phyloP scores from a whole-genome alignment of 2,888 invertebrate species.

The Tetragonisca angustula region DNA sequence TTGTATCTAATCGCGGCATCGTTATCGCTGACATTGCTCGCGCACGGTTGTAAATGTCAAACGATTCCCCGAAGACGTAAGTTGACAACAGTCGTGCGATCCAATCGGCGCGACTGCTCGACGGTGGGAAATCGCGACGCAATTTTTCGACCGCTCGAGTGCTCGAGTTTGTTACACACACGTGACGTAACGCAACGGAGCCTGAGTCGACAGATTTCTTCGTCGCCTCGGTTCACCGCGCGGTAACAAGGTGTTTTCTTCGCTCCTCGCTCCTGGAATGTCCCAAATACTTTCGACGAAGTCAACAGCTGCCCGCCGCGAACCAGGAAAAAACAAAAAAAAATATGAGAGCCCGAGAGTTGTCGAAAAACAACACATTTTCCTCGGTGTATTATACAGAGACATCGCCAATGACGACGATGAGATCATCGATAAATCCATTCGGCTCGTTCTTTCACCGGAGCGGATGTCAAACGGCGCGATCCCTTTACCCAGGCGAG shows the following conservation, averaged over 20 bases:
- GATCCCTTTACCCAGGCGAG: not conserved
- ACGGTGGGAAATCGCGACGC: not conserved
- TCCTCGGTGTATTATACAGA: not conserved
- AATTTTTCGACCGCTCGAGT: not conserved
- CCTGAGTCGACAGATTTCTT: not conserved
- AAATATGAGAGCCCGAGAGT: not conserved
- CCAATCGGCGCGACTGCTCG: not conserved
- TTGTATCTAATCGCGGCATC: constrained; percentile 21
- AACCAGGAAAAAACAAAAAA: not conserved
- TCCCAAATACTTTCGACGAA: not conserved
- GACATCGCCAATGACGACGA: not conserved
- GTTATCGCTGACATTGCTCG: constrained; percentile 29
- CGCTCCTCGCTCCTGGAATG: not conserved
- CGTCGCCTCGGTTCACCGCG: not conserved
- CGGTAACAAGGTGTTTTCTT: constrained; percentile 1
- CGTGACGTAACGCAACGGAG: not conserved
- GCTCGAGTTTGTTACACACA: not conserved
- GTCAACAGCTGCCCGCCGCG: not conserved
- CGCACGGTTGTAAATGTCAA: not conserved
- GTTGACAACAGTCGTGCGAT: constrained; percentile 1
- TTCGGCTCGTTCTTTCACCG: not conserved
- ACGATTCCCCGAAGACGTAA: not conserved
- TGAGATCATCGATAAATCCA: not conserved
- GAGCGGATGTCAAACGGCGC: not conserved
- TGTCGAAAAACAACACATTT: not conserved